Percentiles rank a stretch among this genome's conserved stretches.
Conservation (phyloP, 1,140 invertebrate genomes). For the Nasonia giraulti region DNA sequence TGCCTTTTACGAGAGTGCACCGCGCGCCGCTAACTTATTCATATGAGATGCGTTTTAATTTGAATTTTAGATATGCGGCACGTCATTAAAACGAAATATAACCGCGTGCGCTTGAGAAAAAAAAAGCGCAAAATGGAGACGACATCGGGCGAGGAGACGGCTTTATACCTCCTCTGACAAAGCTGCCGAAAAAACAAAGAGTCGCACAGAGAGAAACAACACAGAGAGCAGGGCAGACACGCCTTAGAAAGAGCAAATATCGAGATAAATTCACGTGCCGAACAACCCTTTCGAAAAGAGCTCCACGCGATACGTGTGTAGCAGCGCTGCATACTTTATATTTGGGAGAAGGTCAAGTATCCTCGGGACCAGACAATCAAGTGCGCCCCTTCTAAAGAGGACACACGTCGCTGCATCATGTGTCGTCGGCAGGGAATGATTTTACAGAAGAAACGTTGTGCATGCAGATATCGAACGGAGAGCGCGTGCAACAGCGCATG, state of each 20-base stretch:
- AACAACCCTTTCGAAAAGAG: background rate
- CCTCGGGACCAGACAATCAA: conserved; percentile 71
- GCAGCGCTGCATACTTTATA: conserved; percentile 57
- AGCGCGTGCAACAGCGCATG: background rate
- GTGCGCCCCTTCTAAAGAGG: conserved; percentile 59
- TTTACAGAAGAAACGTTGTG: background rate
- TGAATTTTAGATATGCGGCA: background rate
- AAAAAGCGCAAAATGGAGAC: background rate
- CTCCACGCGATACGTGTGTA: background rate
- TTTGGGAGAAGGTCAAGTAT: conserved; percentile 72
- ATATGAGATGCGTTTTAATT: background rate
- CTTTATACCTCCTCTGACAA: background rate
- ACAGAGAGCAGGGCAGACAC: too few species aligned
- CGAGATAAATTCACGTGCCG: background rate
- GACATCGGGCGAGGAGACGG: too few species aligned
- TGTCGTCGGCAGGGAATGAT: too few species aligned
- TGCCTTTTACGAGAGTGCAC: background rate
- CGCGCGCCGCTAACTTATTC: background rate
- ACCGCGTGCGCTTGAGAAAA: too few species aligned
- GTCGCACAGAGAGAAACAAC: background rate
- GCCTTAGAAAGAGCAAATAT: background rate
- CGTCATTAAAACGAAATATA: background rate
- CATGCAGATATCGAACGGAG: background rate
- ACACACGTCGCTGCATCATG: too few species aligned
- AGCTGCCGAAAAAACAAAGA: background rate